phyloP scores from a whole-genome alignment of 2,113 vertebrate genomes.

The Polypterus senegalus region DNA sequence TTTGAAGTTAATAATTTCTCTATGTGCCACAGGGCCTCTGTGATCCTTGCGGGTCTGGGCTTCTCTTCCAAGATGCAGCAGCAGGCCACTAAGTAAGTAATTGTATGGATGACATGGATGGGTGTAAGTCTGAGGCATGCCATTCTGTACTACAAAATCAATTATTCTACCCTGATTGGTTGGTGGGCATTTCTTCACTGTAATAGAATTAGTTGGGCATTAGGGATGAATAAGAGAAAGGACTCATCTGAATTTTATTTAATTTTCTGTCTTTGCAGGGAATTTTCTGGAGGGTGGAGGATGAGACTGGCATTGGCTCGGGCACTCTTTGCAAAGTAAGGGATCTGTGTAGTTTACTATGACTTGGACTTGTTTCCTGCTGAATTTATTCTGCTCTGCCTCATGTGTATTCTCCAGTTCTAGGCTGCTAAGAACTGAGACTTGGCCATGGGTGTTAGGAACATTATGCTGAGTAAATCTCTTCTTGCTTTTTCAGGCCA shows the following conservation, averaged over 20 bases:
- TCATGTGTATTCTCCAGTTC: no score
- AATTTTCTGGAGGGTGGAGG: conserved; percentile 96
- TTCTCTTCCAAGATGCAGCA: conserved; percentile 87
- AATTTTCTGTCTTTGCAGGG: conserved; percentile 46
- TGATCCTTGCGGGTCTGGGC: conserved; percentile 90
- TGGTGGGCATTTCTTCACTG: no score
- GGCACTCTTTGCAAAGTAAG: conserved; percentile 86
- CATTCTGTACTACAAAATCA: no score
- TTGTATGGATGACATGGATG: background rate
- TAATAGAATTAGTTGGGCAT: fast-evolving
- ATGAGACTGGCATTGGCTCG: conserved; percentile 91
- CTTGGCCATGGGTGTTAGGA: no score
- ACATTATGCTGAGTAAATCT: no score
- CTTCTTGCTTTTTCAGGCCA: conserved; percentile 50
- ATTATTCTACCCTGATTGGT: no score
- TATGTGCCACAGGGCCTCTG: conserved; percentile 62
- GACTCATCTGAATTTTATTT: background rate
- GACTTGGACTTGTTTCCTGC: background rate
- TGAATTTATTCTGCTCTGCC: no score
- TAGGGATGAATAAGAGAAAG: background rate
- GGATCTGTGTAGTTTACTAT: background rate
- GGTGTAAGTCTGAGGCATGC: no score
- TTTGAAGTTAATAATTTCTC: conserved; percentile 1
- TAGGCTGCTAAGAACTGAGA: no score
- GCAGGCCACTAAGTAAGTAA: conserved; percentile 80